Percentiles rank a stretch among this genome's conserved stretches.
Evolutionary conservation across 1,140 invertebrate species (phyloP).

Genomic region (Halictus rubicundus): DNA sequence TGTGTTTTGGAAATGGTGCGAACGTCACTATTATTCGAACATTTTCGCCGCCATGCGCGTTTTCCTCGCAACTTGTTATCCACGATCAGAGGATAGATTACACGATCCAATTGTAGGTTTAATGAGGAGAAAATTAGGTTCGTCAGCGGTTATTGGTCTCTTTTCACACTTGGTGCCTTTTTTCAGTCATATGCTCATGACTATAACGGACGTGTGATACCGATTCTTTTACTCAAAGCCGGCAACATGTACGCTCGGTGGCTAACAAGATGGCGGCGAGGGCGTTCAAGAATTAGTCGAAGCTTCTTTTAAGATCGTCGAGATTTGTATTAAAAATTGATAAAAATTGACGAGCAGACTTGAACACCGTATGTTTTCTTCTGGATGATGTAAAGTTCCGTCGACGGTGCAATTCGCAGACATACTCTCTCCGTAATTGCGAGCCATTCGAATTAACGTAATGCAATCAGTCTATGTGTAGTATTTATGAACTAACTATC

Average conservation of each 20-base stretch:
- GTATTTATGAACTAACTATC: conserved; percentile 66
- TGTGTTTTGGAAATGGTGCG: not conserved
- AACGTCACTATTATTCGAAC: not conserved
- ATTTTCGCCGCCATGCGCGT: not conserved
- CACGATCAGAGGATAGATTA: not conserved
- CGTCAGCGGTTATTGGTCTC: not conserved
- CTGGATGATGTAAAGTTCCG: not conserved
- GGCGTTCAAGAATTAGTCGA: not conserved
- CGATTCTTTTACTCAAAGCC: not conserved
- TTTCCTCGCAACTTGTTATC: not conserved
- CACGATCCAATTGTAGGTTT: not conserved
- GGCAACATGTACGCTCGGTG: not conserved
- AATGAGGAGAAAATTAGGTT: not conserved
- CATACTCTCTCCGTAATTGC: conserved; percentile 41
- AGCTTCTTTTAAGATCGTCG: not conserved
- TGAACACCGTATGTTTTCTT: too few species aligned
- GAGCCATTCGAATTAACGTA: conserved; percentile 49
- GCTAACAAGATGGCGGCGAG: not conserved
- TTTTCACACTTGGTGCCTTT: conserved; percentile 6
- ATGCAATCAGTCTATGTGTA: conserved; percentile 67
- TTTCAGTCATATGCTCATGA: not conserved
- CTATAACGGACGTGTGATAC: not conserved
- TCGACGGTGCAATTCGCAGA: not conserved
- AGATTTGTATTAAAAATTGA: too few species aligned
- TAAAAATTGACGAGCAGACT: too few species aligned